Conservation (phyloP, 30 jellyfish, hydroid and myxozoan species). For the Aurelia sp. region DNA sequence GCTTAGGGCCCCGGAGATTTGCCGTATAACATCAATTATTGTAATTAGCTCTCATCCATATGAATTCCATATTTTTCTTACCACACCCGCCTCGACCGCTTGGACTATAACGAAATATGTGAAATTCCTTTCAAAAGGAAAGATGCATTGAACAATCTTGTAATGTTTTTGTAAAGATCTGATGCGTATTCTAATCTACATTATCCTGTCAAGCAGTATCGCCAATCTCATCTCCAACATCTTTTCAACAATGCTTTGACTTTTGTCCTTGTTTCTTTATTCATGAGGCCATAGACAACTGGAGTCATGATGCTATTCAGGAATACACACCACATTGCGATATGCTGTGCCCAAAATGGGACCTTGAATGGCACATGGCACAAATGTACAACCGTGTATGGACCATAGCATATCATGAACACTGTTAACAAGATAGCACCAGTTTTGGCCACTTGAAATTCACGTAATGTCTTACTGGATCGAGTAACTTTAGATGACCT, state of each 20-base stretch:
- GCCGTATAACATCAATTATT: too few relatives aligned
- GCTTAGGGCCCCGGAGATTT: too few relatives aligned
- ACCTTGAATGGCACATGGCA: slow-evolving; percentile 52
- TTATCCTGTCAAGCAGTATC: too few relatives aligned
- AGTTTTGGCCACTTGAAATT: slow-evolving; percentile 70
- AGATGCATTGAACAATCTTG: too few relatives aligned
- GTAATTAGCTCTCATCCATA: too few relatives aligned
- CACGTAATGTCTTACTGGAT: slow-evolving; percentile 48
- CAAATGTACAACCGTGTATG: slow-evolving; percentile 64
- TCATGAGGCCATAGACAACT: slow-evolving; percentile 48
- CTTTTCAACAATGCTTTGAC: slow-evolving; percentile 14
- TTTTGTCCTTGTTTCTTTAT: slow-evolving; percentile 53
- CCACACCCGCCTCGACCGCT: too few relatives aligned
- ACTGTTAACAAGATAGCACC: slow-evolving; percentile 60
- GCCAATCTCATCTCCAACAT: slow-evolving; percentile 11
- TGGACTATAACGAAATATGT: too few relatives aligned
- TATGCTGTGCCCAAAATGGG: slow-evolving; percentile 45
- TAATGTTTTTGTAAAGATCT: too few relatives aligned
- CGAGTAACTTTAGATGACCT: slow-evolving; percentile 25
- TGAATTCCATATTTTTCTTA: too few relatives aligned
- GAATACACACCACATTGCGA: slow-evolving; percentile 78
- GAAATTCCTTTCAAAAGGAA: too few relatives aligned
- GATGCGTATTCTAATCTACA: too few relatives aligned
- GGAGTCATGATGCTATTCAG: slow-evolving; percentile 66
- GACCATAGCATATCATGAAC: slow-evolving; percentile 77